Evolutionary conservation across 1,140 invertebrate genomes (phyloP).

Genomic region (Sinonovacula constricta): DNA sequence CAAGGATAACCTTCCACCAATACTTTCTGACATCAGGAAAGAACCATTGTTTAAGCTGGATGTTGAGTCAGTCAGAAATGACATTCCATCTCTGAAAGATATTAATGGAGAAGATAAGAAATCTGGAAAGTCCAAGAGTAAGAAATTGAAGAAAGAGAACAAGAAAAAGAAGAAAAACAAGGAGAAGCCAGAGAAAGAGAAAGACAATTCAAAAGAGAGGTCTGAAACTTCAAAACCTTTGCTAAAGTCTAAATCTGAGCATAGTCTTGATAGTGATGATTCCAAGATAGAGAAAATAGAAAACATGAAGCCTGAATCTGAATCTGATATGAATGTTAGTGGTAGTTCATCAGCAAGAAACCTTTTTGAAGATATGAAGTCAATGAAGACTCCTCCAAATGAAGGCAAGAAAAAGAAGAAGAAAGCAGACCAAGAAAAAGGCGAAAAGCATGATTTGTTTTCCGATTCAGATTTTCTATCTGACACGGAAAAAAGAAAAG

Average conservation of each 20-base stretch:
- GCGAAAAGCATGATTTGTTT: background rate
- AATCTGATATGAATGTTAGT: constrained; percentile 17
- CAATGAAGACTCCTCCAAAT: constrained; percentile 17
- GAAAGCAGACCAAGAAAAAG: constrained; percentile 14
- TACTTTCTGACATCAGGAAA: constrained; percentile 35
- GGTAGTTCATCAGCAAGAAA: constrained; percentile 27
- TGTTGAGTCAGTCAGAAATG: constrained; percentile 39
- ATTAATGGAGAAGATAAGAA: constrained; percentile 19
- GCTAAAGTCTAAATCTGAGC: background rate
- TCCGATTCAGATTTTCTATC: constrained; percentile 31
- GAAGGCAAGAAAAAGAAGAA: constrained; percentile 33
- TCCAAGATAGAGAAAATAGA: constrained; percentile 19
- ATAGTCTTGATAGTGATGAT: background rate
- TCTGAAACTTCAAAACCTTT: background rate
- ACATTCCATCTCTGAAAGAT: constrained; percentile 44
- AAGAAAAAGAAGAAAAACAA: constrained; percentile 56
- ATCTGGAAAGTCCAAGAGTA: constrained; percentile 47
- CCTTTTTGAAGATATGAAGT: constrained; percentile 45
- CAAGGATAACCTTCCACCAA: constrained; percentile 46
- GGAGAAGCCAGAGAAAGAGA: constrained; percentile 26
- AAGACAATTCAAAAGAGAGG: constrained; percentile 8
- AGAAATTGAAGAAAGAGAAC: constrained; percentile 57
- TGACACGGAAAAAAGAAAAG: constrained; percentile 29
- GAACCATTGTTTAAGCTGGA: constrained; percentile 44
- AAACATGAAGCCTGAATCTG: constrained; percentile 21